These are phyloP conservation scores for Prinia subflava DNA, from an alignment of 2,113 vertebrate species.

Conservation along the genomic window DNA sequence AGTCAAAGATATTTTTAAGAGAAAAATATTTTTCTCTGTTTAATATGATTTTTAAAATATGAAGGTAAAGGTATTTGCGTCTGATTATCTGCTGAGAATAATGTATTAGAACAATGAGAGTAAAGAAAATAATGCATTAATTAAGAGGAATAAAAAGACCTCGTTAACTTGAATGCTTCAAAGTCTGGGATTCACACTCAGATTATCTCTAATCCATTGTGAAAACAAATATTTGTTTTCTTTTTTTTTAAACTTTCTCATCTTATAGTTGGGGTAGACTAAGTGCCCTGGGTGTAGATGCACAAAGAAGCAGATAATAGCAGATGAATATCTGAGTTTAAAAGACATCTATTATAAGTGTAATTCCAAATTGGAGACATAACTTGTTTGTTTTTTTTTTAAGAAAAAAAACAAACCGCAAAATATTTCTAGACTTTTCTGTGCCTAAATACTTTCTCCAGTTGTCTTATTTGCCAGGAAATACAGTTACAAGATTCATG, in stretches of 20 bases:
- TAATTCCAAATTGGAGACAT: background rate
- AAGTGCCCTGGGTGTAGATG: background rate
- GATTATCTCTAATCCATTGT: background rate
- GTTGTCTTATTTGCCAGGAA: background rate
- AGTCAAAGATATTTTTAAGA: no score
- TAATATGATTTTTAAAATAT: background rate
- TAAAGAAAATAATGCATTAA: background rate
- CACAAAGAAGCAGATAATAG: background rate
- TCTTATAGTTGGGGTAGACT: background rate
- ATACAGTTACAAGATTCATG: background rate
- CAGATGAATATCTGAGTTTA: background rate
- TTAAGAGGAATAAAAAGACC: background rate
- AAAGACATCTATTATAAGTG: background rate
- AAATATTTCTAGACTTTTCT: background rate
- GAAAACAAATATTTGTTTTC: background rate
- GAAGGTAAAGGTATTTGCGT: background rate
- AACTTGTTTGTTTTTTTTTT: background rate
- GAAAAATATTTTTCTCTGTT: slow-evolving; percentile 30
- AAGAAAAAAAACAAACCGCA: background rate
- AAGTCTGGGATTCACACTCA: background rate
- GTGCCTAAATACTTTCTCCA: background rate
- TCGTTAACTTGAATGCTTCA: background rate
- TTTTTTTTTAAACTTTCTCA: background rate
- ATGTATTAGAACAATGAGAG: background rate
- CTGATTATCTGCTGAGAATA: background rate